Percentiles rank a stretch among this genome's conserved stretches.
These are phyloP conservation scores for Catharus fuscescens DNA, from an alignment of 2,113 vertebrate species.

Conservation along the genomic window DNA sequence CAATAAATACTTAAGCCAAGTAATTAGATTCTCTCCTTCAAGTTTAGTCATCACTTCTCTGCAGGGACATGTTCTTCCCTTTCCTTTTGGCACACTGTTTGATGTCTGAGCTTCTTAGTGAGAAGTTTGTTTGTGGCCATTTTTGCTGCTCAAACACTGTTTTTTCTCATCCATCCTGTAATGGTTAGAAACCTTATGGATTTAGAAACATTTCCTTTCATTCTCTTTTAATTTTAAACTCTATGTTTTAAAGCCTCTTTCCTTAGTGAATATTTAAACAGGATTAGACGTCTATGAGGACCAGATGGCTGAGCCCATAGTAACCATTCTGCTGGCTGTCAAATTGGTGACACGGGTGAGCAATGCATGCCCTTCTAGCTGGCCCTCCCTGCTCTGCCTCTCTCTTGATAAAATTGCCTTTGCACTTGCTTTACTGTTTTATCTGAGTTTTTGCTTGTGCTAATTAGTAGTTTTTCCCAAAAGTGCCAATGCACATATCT, in stretches of 20 bases:
- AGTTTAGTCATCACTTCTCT: conserved; percentile 31
- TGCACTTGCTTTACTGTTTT: background rate
- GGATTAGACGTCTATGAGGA: background rate
- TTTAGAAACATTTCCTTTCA: background rate
- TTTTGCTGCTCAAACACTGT: background rate
- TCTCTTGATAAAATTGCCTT: background rate
- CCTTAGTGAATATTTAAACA: background rate
- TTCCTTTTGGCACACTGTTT: background rate
- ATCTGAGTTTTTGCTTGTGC: background rate
- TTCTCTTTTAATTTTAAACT: background rate
- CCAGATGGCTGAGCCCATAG: background rate
- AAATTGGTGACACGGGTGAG: background rate
- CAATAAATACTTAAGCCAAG: background rate
- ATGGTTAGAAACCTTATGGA: background rate
- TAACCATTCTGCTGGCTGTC: background rate
- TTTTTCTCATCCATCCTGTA: background rate
- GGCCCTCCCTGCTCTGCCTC: background rate
- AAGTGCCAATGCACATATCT: background rate
- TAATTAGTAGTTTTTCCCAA: background rate
- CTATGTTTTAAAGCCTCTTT: background rate
- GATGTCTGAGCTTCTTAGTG: background rate
- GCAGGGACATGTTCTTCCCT: background rate
- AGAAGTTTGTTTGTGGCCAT: background rate
- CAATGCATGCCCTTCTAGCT: background rate
- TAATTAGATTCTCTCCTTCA: conserved; percentile 34